phyloP scores from a whole-genome alignment of 2,113 vertebrate species.

The Petroica traversi region DNA sequence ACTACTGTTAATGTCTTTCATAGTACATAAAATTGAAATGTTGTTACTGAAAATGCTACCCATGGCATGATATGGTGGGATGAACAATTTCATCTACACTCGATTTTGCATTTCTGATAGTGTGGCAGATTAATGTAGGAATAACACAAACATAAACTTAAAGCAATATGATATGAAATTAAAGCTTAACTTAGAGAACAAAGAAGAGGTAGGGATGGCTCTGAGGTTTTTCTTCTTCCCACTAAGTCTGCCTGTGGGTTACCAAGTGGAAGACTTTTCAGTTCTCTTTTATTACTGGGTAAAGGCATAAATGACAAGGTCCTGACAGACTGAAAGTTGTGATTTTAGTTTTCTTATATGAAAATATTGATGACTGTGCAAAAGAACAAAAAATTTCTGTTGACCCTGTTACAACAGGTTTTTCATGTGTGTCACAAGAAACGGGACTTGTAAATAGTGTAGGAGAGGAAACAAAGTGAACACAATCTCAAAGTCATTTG shows the following conservation, averaged over 20 bases:
- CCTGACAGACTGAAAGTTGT: background rate
- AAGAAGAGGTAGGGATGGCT: background rate
- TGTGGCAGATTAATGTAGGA: background rate
- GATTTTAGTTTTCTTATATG: background rate
- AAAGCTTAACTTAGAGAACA: background rate
- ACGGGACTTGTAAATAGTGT: background rate
- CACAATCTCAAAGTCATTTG: background rate
- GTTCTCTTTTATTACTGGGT: background rate
- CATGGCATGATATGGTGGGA: background rate
- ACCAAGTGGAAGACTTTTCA: background rate
- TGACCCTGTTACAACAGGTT: background rate
- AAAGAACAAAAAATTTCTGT: background rate
- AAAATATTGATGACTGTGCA: background rate
- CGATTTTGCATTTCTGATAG: background rate
- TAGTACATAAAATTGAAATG: background rate
- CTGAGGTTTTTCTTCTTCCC: background rate
- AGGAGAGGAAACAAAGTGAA: background rate
- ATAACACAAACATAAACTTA: background rate
- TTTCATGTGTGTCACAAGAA: background rate
- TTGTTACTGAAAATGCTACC: background rate
- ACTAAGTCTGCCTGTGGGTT: background rate
- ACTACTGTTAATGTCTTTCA: background rate
- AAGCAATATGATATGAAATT: background rate
- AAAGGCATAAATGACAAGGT: background rate
- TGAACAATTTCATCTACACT: background rate